Conservation (phyloP, 2,888 invertebrate genomes). For the Yponomeuta plumbellus region DNA sequence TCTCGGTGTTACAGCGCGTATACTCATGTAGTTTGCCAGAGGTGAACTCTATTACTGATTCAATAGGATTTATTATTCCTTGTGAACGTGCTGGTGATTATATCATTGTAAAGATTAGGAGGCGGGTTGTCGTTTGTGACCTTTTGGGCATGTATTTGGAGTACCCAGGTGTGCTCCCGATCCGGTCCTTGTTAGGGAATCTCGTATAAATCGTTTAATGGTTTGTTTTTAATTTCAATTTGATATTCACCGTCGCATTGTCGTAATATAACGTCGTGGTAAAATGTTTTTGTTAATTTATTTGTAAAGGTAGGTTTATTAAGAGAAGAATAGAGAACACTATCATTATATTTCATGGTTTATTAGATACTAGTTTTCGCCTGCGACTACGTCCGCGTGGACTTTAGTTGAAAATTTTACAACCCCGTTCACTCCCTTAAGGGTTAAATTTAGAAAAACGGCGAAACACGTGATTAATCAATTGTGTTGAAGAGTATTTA, state of each 20-base stretch:
- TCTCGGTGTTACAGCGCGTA: constrained; percentile 72
- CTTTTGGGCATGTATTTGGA: constrained; percentile 70
- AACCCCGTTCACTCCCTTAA: too few species aligned
- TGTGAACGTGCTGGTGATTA: neutral
- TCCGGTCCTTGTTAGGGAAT: constrained; percentile 75
- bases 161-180: constrained; percentile 77
- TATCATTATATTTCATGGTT: too few species aligned
- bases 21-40: constrained; percentile 48
- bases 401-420: too few species aligned
- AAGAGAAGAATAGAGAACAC: too few species aligned
- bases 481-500: too few species aligned
- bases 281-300: constrained; percentile 45
- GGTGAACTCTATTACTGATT: neutral
- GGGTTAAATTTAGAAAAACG: too few species aligned
- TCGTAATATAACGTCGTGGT: constrained; percentile 57
- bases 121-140: constrained; percentile 61
- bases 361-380: too few species aligned
- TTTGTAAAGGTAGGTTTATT: neutral
- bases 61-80: neutral
- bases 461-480: too few species aligned
- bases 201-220: constrained; percentile 74
- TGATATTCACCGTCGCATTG: constrained; percentile 53
- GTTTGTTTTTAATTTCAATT: constrained; percentile 76
- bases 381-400: too few species aligned
- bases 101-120: neutral